Base-by-base conservation (phyloP, 1,140 invertebrate species). In the Cylas formicarius region DNA sequence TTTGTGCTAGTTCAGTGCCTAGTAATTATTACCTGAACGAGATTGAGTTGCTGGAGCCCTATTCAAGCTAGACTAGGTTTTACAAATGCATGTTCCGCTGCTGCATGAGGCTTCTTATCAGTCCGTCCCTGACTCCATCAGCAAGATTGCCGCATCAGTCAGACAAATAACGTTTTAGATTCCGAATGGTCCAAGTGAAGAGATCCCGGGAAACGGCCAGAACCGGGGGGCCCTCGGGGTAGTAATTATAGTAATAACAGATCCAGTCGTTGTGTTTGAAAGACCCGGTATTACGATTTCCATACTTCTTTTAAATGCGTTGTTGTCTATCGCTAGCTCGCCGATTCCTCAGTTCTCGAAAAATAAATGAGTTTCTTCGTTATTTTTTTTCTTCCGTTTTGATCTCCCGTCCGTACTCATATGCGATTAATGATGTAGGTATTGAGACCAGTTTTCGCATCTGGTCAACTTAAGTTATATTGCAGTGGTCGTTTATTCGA, bases 161-260 rank as follows among this genome's bases (percentile, higher is more conserved):
- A 21, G 14, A 35, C 22, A 35, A n/a, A 31, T 41, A 19, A 41
- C 38, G 18, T 41, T 41, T 41, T 14, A 31, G 27, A 19, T 19
- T 17, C 13, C 38, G 19, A 41, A 41, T 29, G 26, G 24, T 31
- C n/a, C n/a, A 9, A 13, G 13, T 41, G 38, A 31, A 41, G 16
- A 26, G 32, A 19, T 38, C 34, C 32, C 53, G 52, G 34, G 29
- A 47, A 49, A 57, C 47, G 44, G 46, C 50, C 54, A 56, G 48
- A 45, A 40, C 53, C 48, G 36, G 45, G 34, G 41, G 50, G 32
- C 32, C 51, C 56, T 29, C 13, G 19, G 48, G 52, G 56, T 48
- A 54, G 50, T 58, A 58, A 58, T 58, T 58, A 58, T 58, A 53
- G 44, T 58, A 58, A 58, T 58, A 56, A 56, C 52, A 58, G 56